Base-by-base conservation (phyloP, 53 echinoderm and acorn worm species). In the Paracentrotus lividus region DNA sequence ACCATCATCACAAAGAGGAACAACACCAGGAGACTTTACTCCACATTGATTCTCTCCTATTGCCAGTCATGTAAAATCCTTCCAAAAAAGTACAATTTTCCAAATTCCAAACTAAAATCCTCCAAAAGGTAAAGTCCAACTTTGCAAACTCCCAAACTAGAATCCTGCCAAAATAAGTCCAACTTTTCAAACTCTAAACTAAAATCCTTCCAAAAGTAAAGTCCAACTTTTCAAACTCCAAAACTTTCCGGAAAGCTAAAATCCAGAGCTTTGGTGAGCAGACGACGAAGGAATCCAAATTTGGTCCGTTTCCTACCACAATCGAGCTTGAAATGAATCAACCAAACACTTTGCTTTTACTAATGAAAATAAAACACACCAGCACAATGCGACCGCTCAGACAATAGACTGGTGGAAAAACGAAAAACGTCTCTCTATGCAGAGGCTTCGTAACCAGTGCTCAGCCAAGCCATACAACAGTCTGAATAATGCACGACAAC, bases 361-460 rank as follows among this genome's bases (percentile, higher is more conserved):
- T 91, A 75, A 92, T 56, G 56, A 58, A 92, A 92, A 77, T 78
- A 78, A 92, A 92, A 78, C 81, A 91, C 65, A 69, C 89, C 55
- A 89, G 67, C 69, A 90, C 90, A 90, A 72, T 90, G 90, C 47
- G 69, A 72, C 42, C 10, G 29, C 24, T 34, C 92, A 92, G 81
- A 92, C 92, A 92, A 92, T 78, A 91, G 92, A 21, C 24, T 44
- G 36, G 15, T 0, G 9, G 36, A 72, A 53, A 90, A 90, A 51
- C 18, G 60, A 43, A 21, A 34, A 32, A 36, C 4, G 32, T 61
- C 24, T 42, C 47, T 65, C 66, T 42, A 43, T 24, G 51, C 49
- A 23, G n/a, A 33, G 44, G 16, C 75, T 72, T 53, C 91, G 75
- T 53, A 90, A 53, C 52, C 67, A 8, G 58, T 40, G 92, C 77